A percentile compares a stretch with the other conserved stretches of the same genome.
These are phyloP conservation scores for Uria lomvia DNA, from an alignment of 2,113 vertebrate genomes.

Conservation along the genomic window DNA sequence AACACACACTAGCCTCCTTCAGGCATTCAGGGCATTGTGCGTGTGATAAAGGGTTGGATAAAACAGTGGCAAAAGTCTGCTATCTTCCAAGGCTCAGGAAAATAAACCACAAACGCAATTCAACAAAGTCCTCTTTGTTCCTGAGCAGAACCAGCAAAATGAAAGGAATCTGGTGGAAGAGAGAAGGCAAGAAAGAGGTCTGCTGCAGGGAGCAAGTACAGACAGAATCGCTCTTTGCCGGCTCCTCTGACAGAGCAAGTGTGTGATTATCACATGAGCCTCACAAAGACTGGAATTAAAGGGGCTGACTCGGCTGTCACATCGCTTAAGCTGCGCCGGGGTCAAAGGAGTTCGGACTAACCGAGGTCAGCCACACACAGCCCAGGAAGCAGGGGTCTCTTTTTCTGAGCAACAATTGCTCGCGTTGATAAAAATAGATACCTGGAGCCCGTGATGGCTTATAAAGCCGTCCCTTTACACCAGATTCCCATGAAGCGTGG, in stretches of 20 bases:
- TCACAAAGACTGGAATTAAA: constrained; percentile 61
- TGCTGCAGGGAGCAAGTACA: constrained; percentile 54
- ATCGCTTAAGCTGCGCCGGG: constrained; percentile 32
- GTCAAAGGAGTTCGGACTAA: constrained; percentile 42
- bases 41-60: constrained; percentile 45
- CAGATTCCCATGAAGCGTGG: not conserved
- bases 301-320: constrained; percentile 51
- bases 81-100: constrained; percentile 60
- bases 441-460: not conserved
- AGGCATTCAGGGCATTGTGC: constrained; percentile 13
- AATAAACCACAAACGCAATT: constrained; percentile 60
- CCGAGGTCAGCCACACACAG: not conserved
- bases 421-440: constrained; percentile 23
- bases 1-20: constrained; percentile 13
- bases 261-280: constrained; percentile 62
- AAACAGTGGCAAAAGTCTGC: constrained; percentile 58
- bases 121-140: constrained; percentile 66
- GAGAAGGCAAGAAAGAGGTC: constrained; percentile 45
- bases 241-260: constrained; percentile 55
- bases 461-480: not conserved
- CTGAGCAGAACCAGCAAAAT: constrained; percentile 46
- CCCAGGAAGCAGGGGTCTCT: not conserved
- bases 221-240: not conserved
- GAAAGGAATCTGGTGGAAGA: constrained; percentile 58
- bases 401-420: constrained; percentile 11